Percentiles rank a stretch among this genome's conserved stretches.
Conservation (phyloP, 1,140 invertebrate genomes). For the Camponotus floridanus region DNA sequence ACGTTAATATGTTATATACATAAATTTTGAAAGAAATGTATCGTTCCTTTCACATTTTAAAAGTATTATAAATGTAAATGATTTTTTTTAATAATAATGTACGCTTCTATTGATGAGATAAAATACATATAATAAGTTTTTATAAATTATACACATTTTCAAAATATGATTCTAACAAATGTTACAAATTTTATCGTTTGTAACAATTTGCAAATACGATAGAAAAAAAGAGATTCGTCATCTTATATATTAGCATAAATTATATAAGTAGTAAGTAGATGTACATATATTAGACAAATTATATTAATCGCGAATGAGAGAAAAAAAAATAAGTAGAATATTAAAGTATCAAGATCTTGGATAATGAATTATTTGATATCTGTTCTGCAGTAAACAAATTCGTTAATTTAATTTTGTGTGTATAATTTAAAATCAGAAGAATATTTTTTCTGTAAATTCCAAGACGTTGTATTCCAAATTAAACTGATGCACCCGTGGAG, state of each 20-base stretch:
- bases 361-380: neutral
- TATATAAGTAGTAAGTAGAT: too few relatives aligned
- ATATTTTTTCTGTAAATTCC: neutral
- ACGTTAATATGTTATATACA: neutral
- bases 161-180: too few relatives aligned
- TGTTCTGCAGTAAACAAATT: neutral
- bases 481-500: constrained; percentile 45
- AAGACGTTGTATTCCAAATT: neutral
- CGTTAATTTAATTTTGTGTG: neutral
- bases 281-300: too few relatives aligned
- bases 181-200: too few relatives aligned
- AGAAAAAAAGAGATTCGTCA: too few relatives aligned
- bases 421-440: neutral
- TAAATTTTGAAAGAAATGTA: neutral
- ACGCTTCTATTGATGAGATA: too few relatives aligned
- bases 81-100: neutral
- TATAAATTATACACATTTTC: too few relatives aligned
- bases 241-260: too few relatives aligned
- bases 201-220: too few relatives aligned
- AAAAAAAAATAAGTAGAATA: too few relatives aligned
- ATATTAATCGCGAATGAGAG: neutral
- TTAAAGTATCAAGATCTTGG: too few relatives aligned
- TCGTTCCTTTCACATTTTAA: neutral
- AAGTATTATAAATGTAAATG: neutral
- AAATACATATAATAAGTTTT: too few relatives aligned